Conservation (phyloP, 2,113 vertebrate species). For the Jacana jacana region DNA sequence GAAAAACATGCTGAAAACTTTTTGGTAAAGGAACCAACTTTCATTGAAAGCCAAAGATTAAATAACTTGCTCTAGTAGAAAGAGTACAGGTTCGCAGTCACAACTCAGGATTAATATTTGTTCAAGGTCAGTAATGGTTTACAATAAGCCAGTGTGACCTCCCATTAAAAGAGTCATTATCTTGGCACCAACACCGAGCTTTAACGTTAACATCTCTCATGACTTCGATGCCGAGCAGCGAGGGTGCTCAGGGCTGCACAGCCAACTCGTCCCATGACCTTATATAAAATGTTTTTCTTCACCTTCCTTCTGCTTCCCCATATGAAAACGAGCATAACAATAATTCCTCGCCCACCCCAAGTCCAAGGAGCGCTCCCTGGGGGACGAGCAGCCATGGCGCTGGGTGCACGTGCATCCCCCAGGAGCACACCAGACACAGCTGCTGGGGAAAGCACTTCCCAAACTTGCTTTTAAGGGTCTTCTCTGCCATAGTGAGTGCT, state of each 20-base stretch:
- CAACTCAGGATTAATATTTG: background rate
- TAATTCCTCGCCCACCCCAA: background rate
- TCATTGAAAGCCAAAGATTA: constrained; percentile 43
- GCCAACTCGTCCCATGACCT: background rate
- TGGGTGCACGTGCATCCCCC: background rate
- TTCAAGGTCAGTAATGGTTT: background rate
- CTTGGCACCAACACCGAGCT: background rate
- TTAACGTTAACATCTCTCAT: background rate
- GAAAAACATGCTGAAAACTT: constrained; percentile 58
- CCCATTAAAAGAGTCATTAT: background rate
- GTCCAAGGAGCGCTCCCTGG: background rate
- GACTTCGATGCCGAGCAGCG: background rate
- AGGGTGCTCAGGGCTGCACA: background rate
- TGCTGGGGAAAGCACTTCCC: background rate
- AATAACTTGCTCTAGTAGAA: constrained; percentile 19
- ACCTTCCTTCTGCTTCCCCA: background rate
- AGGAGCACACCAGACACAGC: background rate
- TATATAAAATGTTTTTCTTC: background rate
- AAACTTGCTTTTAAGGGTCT: background rate
- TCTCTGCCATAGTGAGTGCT: background rate
- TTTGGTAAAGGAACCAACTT: constrained; percentile 37
- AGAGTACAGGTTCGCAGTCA: constrained; percentile 5
- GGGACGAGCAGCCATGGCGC: fast-evolving
- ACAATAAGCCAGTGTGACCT: background rate
- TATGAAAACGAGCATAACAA: background rate